These are phyloP conservation scores for Adelognathus sp. DNA, from an alignment of 2,888 invertebrate species.

Conservation along the genomic window DNA sequence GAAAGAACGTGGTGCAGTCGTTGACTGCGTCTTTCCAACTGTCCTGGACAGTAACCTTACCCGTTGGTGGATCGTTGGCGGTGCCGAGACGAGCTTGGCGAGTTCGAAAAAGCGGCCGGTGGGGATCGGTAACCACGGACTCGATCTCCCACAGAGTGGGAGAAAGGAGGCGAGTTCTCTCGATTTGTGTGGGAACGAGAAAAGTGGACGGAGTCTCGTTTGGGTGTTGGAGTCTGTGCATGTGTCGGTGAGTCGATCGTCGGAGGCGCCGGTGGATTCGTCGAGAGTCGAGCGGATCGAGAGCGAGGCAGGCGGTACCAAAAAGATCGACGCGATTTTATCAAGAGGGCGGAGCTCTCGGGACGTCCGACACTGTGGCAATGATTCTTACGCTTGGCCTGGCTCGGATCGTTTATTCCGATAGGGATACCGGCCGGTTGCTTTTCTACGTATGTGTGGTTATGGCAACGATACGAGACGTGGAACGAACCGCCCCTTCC, in stretches of 20 bases:
- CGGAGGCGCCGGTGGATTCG: constrained; percentile 29
- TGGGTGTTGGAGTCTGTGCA: neutral
- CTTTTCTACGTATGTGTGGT: no score
- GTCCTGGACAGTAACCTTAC: constrained; percentile 78
- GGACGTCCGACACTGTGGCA: neutral
- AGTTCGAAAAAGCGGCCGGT: constrained; percentile 52
- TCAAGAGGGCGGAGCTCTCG: constrained; percentile 51
- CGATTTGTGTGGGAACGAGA: neutral
- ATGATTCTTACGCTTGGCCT: neutral
- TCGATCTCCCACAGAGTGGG: constrained; percentile 30
- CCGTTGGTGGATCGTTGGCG: constrained; percentile 30
- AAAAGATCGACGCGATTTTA: constrained; percentile 24
- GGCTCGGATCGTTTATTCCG: neutral
- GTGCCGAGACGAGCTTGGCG: constrained; percentile 48
- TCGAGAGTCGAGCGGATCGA: constrained; percentile 32
- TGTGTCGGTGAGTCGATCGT: neutral
- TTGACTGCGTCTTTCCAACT: constrained; percentile 79
- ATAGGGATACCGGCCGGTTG: neutral
- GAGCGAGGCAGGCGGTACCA: constrained; percentile 43
- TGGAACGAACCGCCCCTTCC: constrained; percentile 52
- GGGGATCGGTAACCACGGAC: constrained; percentile 32
- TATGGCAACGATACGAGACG: constrained; percentile 32
- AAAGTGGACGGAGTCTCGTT: constrained; percentile 34
- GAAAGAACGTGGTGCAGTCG: constrained; percentile 77
- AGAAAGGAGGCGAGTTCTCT: constrained; percentile 12